phyloP scores from a whole-genome alignment of 1,140 invertebrate genomes.

The Drosophila cardini region DNA sequence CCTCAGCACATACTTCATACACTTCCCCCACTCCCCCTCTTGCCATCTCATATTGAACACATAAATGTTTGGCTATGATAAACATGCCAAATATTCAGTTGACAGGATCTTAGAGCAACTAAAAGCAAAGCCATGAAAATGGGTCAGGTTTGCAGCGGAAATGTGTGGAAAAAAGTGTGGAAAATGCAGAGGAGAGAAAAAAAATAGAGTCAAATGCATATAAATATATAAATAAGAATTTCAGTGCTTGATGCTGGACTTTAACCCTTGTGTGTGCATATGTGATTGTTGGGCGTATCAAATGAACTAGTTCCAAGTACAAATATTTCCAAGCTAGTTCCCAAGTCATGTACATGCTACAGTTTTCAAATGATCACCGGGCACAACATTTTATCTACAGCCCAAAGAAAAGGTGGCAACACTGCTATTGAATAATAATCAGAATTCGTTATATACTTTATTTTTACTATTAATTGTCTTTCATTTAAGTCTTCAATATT shows the following conservation, averaged over 20 bases:
- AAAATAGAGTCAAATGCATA: constrained; percentile 36
- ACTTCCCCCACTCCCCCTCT: not conserved
- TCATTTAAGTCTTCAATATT: too few species aligned
- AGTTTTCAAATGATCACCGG: too few species aligned
- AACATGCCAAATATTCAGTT: constrained; percentile 37
- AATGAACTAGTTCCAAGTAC: too few species aligned
- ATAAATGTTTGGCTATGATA: constrained; percentile 37
- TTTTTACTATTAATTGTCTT: too few species aligned
- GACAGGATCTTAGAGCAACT: constrained; percentile 3
- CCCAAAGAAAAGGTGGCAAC: too few species aligned
- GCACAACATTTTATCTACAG: too few species aligned
- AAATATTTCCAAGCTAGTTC: too few species aligned
- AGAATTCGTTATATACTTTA: too few species aligned
- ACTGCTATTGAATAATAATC: too few species aligned
- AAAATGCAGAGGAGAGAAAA: not conserved
- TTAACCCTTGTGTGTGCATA: constrained; percentile 45
- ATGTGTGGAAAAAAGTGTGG: too few species aligned
- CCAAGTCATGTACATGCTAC: too few species aligned
- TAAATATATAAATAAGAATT: constrained; percentile 68
- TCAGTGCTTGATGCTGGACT: constrained; percentile 28
- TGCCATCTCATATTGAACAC: not conserved
- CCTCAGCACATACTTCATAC: not conserved
- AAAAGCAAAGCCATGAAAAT: not conserved
- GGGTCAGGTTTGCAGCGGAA: not conserved
- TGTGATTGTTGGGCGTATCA: not conserved